These are phyloP conservation scores for Crypturellus undulatus DNA, from an alignment of 2,113 vertebrate genomes.

Conservation along the genomic window DNA sequence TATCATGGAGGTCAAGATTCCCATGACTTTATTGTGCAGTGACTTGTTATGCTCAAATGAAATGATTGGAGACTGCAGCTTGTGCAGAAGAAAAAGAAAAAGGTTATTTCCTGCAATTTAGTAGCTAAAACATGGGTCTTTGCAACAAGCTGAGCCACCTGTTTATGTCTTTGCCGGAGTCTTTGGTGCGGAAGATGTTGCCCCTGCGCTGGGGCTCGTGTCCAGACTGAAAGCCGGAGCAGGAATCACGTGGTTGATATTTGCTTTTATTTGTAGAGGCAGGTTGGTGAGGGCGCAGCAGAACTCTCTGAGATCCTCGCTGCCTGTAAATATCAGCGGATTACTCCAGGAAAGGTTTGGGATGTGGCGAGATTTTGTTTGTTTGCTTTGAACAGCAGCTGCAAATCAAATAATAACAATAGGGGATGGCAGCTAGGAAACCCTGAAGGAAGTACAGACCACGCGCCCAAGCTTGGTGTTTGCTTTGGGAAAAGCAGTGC, in stretches of 20 bases:
- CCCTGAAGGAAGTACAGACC: not conserved
- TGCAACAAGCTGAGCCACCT: not conserved
- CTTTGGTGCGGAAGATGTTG: not conserved
- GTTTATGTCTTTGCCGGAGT: not conserved
- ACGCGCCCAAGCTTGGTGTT: constrained; percentile 1
- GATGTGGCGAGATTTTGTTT: constrained; percentile 58
- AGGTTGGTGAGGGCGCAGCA: not conserved
- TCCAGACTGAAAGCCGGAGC: not conserved
- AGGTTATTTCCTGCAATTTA: not conserved
- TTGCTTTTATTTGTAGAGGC: not conserved
- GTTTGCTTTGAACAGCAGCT: constrained; percentile 43
- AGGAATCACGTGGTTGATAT: not conserved
- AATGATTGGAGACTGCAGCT: not conserved
- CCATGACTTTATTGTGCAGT: rapidly evolving
- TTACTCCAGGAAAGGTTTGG: not conserved
- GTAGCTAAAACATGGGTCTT: not conserved
- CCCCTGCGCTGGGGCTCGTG: not conserved
- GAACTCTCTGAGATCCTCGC: not conserved
- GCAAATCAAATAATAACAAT: constrained; percentile 73
- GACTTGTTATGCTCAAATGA: not conserved
- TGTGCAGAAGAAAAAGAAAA: not conserved
- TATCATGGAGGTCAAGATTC: not conserved
- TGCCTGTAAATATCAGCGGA: constrained; percentile 58
- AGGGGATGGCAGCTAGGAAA: constrained; percentile 33
- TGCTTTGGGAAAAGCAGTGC: constrained; percentile 10